Evolutionary conservation across 2,113 vertebrate species (phyloP).

Genomic region (Oplegnathus fasciatus): DNA sequence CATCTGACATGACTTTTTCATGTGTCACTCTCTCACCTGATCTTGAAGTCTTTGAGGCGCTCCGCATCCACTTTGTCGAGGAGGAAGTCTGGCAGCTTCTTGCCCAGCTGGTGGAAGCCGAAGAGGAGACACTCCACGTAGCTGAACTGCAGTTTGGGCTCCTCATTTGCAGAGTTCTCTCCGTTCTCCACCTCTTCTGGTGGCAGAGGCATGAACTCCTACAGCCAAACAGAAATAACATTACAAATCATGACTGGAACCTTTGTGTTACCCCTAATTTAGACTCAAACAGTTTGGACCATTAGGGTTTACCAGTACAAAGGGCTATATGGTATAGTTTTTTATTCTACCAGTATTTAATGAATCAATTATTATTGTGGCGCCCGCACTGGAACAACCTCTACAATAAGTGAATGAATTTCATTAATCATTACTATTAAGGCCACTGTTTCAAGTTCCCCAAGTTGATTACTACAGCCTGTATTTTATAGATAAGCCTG

Average conservation of each 20-base stretch:
- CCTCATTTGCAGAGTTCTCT: conserved; percentile 91
- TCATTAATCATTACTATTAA: too few relatives aligned
- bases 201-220: conserved; percentile 98
- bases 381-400: background rate
- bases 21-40: conserved; percentile 84
- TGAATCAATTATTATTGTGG: background rate
- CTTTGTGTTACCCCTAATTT: background rate
- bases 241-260: background rate
- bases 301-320: background rate
- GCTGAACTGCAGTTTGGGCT: conserved; percentile 98
- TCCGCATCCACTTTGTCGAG: conserved; percentile 95
- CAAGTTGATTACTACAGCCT: background rate
- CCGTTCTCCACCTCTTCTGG: conserved; percentile 97
- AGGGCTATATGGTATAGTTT: background rate
- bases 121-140: conserved; percentile 97
- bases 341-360: background rate
- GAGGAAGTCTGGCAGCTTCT: conserved; percentile 97
- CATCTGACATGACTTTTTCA: background rate
- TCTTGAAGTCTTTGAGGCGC: conserved; percentile 98
- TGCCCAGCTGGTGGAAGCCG: conserved; percentile 96
- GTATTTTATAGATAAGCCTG: background rate
- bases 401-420: background rate
- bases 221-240: background rate
- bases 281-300: background rate
- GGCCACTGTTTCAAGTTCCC: background rate